Base-by-base conservation (phyloP, 2,797 vertebrate species). In the Acanthurus lineatus region DNA sequence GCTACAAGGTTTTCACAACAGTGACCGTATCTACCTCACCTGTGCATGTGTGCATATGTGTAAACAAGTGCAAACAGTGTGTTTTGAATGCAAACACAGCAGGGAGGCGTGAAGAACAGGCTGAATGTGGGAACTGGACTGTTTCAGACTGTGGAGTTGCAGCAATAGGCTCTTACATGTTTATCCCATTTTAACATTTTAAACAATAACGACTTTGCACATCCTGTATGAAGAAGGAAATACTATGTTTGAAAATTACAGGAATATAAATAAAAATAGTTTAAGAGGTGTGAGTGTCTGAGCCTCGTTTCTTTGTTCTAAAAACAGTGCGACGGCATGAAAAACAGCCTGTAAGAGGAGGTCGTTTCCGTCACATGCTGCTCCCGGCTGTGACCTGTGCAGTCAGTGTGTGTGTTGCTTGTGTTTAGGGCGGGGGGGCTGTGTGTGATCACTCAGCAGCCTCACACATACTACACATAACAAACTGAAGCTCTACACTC, bases 1-100 rank as follows among this genome's bases (percentile, higher is more conserved):
- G 48, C 45, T 51, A 58, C 22, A 76, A 69, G 61, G 67, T 85
- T 87, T 82, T 73, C 71, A 80, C 65, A 73, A 47, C 71, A 84
- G 40, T 17, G 28, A 48, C 6, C 6, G 2, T 60, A 22, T 63
- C 25, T 38, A 8, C 32, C 16, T 51, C 9, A 52, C 25, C 14
- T 15, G n/a, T 42, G 67, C 47, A 20, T 49, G 52, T 65, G 42
- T 77, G 74, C 9, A 5, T 56, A 25, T 62, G 17, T 56, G 63
- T 57, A 63, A 51, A 74, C 42, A 20, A 10, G 15, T 57, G 15
- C 40, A 66, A 25, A 67, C 47, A 68, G 35, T 68, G 28, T 14
- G 19, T 25, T 56, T 25, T 69, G 32, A 73, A 61, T 63, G 45
- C 68, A 84, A 45, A 71, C 35, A 53, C 16, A 63, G 52, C 61